phyloP scores from a whole-genome alignment of 1,140 invertebrate species.

The Homalodisca vitripennis region DNA sequence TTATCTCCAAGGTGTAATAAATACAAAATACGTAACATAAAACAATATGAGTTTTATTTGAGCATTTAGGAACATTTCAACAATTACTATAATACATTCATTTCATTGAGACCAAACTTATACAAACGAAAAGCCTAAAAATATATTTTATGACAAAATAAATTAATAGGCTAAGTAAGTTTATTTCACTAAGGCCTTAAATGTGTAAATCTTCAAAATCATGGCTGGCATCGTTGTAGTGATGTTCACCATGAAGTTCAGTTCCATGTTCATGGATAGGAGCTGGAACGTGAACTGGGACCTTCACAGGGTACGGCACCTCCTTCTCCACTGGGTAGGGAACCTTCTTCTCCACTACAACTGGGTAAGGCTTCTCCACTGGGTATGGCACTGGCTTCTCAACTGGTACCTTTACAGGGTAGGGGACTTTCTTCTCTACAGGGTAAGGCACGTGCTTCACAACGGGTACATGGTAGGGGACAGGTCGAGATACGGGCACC shows the following conservation, averaged over 20 bases:
- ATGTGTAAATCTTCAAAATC: too few relatives aligned
- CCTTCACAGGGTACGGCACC: conserved; percentile 25
- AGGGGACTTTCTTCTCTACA: conserved; percentile 13
- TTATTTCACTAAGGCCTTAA: too few relatives aligned
- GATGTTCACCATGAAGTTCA: neutral
- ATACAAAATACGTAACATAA: too few relatives aligned
- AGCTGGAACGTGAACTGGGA: conserved; percentile 9
- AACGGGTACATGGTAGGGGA: conserved; percentile 8
- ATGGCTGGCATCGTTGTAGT: too few relatives aligned
- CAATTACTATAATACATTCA: too few relatives aligned
- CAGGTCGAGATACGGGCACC: conserved; percentile 34
- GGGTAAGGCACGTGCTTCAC: conserved; percentile 21
- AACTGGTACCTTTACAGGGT: conserved; percentile 34
- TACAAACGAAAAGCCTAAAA: too few relatives aligned
- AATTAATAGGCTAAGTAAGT: too few relatives aligned
- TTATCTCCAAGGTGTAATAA: too few relatives aligned
- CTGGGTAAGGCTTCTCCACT: conserved; percentile 20
- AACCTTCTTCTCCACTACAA: conserved; percentile 26
- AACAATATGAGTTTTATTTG: too few relatives aligned
- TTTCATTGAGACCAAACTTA: too few relatives aligned
- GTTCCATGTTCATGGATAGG: neutral
- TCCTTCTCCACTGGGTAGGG: conserved; percentile 17
- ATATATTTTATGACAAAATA: too few relatives aligned
- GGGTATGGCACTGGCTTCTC: conserved; percentile 25
- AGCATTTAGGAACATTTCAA: too few relatives aligned